phyloP scores from a whole-genome alignment of 2,797 vertebrate genomes.

The Mus minutoides region DNA sequence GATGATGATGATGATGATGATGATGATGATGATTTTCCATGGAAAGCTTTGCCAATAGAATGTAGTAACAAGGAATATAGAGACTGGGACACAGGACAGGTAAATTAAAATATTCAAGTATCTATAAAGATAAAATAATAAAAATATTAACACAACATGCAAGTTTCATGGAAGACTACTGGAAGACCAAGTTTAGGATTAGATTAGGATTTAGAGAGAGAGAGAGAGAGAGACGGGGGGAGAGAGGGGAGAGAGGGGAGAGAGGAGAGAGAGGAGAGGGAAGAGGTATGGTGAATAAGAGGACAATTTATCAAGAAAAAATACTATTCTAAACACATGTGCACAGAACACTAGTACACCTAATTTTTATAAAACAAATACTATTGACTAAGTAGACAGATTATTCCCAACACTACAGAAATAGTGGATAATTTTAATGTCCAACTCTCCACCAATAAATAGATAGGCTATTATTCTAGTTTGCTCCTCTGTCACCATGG shows the following conservation, averaged over 20 bases:
- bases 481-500: background rate
- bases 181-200: background rate
- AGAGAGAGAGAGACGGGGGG: background rate
- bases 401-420: background rate
- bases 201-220: background rate
- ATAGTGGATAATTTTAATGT: background rate
- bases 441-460: background rate
- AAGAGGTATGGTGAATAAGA: background rate
- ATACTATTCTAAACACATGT: background rate
- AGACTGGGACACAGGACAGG: background rate
- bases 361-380: background rate
- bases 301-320: background rate
- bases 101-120: background rate
- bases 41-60: background rate
- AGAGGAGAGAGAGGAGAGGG: background rate
- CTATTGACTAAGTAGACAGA: background rate
- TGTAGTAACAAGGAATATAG: background rate
- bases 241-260: background rate
- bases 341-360: background rate
- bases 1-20: too few relatives aligned
- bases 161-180: background rate
- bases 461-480: background rate
- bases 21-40: background rate
- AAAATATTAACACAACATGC: background rate
- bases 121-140: background rate